A percentile compares a stretch with the other conserved stretches of the same genome.
Conservation (phyloP, 2,113 vertebrate genomes). For the Oplegnathus fasciatus region DNA sequence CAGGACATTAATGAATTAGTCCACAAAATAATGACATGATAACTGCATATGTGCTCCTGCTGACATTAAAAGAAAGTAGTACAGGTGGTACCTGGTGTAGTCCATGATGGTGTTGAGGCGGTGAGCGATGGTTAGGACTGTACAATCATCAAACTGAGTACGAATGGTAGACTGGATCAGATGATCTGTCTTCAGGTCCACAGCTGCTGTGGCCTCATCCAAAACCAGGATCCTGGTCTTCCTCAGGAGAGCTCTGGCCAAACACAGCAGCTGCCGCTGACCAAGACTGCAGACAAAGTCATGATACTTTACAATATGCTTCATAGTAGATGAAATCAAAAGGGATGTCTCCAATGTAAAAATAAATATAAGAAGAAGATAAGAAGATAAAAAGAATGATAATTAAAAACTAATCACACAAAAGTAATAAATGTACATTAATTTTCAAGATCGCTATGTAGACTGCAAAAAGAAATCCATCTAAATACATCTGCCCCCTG, state of each 20-base stretch:
- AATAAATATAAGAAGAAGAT: too few species aligned
- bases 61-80: neutral
- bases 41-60: neutral
- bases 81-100: slow-evolving; percentile 83
- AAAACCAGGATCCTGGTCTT: slow-evolving; percentile 89
- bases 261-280: slow-evolving; percentile 90
- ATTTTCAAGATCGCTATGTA: neutral
- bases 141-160: slow-evolving; percentile 86
- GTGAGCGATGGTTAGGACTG: slow-evolving; percentile 90
- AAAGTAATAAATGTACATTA: too few species aligned
- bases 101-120: slow-evolving; percentile 88
- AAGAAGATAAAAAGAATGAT: too few species aligned
- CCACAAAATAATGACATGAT: neutral
- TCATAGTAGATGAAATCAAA: neutral
- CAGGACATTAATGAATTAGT: neutral
- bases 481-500: too few species aligned
- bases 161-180: slow-evolving; percentile 87
- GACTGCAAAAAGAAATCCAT: neutral
- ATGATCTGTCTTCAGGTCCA: slow-evolving; percentile 88
- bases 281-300: slow-evolving; percentile 82
- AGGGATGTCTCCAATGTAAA: rapidly evolving
- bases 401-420: too few species aligned
- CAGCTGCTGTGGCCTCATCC: slow-evolving; percentile 90
- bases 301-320: neutral
- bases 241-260: slow-evolving; percentile 88